Evolutionary conservation across 2,113 vertebrate species (phyloP), one percentile per base, ranked within the genome.

Genomic region (Daubentonia madagascariensis): DNA sequence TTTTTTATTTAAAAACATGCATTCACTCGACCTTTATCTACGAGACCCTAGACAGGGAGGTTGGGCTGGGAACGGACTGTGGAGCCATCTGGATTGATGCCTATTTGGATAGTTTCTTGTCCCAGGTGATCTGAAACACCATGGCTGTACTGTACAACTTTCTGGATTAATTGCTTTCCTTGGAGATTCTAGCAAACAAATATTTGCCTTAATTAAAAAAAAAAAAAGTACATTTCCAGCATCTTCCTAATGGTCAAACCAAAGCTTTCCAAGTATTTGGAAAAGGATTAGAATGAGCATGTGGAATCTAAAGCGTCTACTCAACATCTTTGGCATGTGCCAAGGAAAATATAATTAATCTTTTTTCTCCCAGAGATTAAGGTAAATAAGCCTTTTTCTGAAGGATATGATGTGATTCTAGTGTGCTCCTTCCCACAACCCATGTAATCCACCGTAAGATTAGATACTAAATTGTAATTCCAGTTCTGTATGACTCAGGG

Each of bases 261-360:
- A 90, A 81, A 68, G 70, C 84, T 97, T 94, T 78, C 79, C 12
- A 93, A 86, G 72, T 87, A 94, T 96, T 95, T 97, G 89, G 85
- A 8, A 96, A 97, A 93, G 79, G 85, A 84, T 97, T 97, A 95
- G 89, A 95, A 89, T 95, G 83, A 92, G 40, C 28, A 23, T 79
- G 59, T 84, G 50, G 65, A 79, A 83, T 96, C 89, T 91, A 89
- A 94, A 94, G 65, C 0, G 0, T 73, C 72, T 96, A 37, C 30
- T 92, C 76, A 63, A 80, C 48, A 59, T 86, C 83, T 94, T 97
- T 96, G 93, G 81, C 52, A 23, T 85, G 61, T 84, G 48, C 92
- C 88, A 96, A 84, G 61, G 65, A 94, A 98, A 96, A 87, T 93
- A 84, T 48, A 96, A 88, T 95, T 96, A 81, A 97, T 96, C 91